These are phyloP conservation scores for Athripsodes cinereus DNA, from an alignment of 2,888 invertebrate genomes.

Conservation along the genomic window DNA sequence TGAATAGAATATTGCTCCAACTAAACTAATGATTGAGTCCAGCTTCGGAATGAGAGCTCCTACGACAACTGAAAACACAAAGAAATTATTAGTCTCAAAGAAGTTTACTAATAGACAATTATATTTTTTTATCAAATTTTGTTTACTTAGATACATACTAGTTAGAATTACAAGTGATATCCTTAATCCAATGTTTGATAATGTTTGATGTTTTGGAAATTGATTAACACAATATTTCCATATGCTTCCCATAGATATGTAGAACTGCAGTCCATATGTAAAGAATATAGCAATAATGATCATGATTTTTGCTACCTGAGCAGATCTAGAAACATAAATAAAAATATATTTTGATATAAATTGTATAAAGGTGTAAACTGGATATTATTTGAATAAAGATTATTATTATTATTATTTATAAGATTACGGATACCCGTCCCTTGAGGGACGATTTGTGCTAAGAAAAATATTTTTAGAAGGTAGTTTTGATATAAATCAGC, in stretches of 20 bases:
- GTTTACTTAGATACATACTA: slow-evolving; percentile 32
- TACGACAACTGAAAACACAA: slow-evolving; percentile 37
- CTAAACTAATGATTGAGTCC: slow-evolving; percentile 46
- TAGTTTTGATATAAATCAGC: too few species aligned
- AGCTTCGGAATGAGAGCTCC: slow-evolving; percentile 41
- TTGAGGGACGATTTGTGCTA: too few species aligned
- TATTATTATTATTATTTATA: too few species aligned
- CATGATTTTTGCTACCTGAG: slow-evolving; percentile 70
- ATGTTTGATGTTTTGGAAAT: slow-evolving; percentile 38
- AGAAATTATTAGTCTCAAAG: background rate
- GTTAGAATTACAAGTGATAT: slow-evolving; percentile 43
- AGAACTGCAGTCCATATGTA: slow-evolving; percentile 90
- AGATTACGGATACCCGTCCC: too few species aligned
- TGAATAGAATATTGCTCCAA: slow-evolving; percentile 59
- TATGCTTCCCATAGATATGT: slow-evolving; percentile 87
- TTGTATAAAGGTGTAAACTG: too few species aligned
- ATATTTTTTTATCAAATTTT: background rate
- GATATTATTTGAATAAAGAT: too few species aligned
- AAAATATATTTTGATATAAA: slow-evolving; percentile 1
- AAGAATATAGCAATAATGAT: slow-evolving; percentile 87
- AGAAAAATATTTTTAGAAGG: too few species aligned
- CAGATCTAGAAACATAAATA: slow-evolving; percentile 64
- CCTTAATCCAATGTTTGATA: slow-evolving; percentile 40
- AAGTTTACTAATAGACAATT: background rate
- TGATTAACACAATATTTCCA: slow-evolving; percentile 65